phyloP scores from a whole-genome alignment of 1,140 invertebrate species.

The Helicoverpa armigera region DNA sequence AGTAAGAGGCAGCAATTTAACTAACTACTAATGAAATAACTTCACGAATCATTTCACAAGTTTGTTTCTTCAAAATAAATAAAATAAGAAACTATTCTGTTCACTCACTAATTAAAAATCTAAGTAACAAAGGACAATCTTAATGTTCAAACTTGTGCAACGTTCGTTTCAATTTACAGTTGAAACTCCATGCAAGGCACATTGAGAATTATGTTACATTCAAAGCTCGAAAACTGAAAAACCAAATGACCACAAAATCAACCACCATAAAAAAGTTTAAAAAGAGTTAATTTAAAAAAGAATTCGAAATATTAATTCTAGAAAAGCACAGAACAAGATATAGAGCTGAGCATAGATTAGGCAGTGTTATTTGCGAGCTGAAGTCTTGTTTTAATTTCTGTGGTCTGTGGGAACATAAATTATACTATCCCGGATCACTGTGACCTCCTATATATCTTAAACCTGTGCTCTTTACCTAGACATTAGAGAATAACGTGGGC shows the following conservation, averaged over 20 bases:
- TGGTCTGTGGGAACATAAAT: slow-evolving; percentile 67
- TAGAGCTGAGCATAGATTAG: slow-evolving; percentile 83
- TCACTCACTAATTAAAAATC: not conserved
- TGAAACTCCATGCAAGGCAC: slow-evolving; percentile 57
- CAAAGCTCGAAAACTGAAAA: slow-evolving; percentile 57
- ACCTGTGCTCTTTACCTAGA: slow-evolving; percentile 74
- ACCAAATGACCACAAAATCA: slow-evolving; percentile 54
- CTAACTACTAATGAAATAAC: slow-evolving; percentile 32
- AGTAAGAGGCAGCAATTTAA: not conserved
- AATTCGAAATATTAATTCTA: slow-evolving; percentile 64
- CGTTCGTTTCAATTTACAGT: slow-evolving; percentile 41
- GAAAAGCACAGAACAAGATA: slow-evolving; percentile 80
- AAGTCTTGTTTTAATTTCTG: slow-evolving; percentile 67
- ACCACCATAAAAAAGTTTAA: slow-evolving; percentile 50
- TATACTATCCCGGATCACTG: slow-evolving; percentile 60
- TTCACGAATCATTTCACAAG: slow-evolving; percentile 55
- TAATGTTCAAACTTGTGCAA: slow-evolving; percentile 57
- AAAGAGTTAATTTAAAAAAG: slow-evolving; percentile 57
- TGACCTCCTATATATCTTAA: slow-evolving; percentile 64
- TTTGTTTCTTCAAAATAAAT: slow-evolving; percentile 31
- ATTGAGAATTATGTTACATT: slow-evolving; percentile 51
- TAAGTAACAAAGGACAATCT: not conserved
- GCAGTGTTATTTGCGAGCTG: slow-evolving; percentile 84
- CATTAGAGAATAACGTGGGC: slow-evolving; percentile 56
- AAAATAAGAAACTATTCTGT: not conserved